These are phyloP conservation scores for Falco novaeseelandiae DNA, from an alignment of 2,797 vertebrate species.

Conservation along the genomic window DNA sequence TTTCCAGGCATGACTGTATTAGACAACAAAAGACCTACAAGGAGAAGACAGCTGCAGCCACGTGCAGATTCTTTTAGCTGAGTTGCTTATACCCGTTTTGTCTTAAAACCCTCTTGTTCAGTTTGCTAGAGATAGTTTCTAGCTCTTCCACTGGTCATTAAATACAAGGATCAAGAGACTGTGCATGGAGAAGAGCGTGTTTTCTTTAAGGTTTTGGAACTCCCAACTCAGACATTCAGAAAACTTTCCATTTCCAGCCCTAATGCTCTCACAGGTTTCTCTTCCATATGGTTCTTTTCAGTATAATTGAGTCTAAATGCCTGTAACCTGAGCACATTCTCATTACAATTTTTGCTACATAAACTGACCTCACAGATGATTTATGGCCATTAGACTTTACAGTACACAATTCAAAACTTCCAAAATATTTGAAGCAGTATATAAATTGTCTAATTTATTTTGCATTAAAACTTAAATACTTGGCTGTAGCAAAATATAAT, in stretches of 20 bases:
- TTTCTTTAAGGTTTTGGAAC: conserved; percentile 29
- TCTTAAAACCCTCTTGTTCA: not conserved
- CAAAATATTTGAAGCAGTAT: conserved; percentile 62
- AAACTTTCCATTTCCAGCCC: conserved; percentile 54
- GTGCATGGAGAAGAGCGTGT: not conserved
- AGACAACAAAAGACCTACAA: not conserved
- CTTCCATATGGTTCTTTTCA: conserved; percentile 80
- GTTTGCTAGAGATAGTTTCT: not conserved
- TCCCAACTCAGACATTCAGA: conserved; percentile 37
- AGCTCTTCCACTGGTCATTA: not conserved
- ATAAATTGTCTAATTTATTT: conserved; percentile 66
- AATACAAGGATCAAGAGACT: conserved; percentile 10
- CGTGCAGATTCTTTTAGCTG: not conserved
- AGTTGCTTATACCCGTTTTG: not conserved
- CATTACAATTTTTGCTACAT: conserved; percentile 74
- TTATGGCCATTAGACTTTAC: conserved; percentile 66
- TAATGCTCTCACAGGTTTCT: conserved; percentile 67
- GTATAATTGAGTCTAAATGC: conserved; percentile 77
- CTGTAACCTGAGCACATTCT: conserved; percentile 76
- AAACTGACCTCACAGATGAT: conserved; percentile 73
- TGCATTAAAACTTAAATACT: conserved; percentile 64
- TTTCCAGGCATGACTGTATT: not conserved
- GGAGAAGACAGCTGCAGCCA: not conserved
- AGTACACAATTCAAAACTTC: conserved; percentile 65
- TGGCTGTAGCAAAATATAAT: conserved; percentile 17